These are phyloP conservation scores for Agrypnus murinus DNA, from an alignment of 2,888 invertebrate species.

Conservation along the genomic window DNA sequence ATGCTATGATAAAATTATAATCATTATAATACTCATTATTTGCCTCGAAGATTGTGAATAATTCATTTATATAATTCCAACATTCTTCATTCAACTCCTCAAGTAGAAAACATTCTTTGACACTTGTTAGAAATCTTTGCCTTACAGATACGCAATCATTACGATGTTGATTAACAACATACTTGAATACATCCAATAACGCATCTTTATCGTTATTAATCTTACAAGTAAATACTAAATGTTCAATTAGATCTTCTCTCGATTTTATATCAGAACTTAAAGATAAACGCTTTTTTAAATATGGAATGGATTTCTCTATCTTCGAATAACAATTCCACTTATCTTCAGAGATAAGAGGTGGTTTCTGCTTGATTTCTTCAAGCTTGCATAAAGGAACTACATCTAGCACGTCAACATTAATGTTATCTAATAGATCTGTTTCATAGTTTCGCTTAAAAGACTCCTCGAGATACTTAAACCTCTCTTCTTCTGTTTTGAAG, in stretches of 20 bases:
- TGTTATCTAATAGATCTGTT: conserved; percentile 15
- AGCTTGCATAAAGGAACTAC: conserved; percentile 19
- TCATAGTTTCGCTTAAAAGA: conserved; percentile 22
- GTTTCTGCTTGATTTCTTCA: neutral
- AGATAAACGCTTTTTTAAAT: conserved; percentile 29
- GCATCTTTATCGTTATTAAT: conserved; percentile 30
- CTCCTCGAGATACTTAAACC: conserved; percentile 5
- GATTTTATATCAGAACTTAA: conserved; percentile 29
- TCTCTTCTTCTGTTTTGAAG: neutral
- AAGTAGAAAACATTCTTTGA: conserved; percentile 20
- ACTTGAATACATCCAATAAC: conserved; percentile 34
- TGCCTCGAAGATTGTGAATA: conserved; percentile 27
- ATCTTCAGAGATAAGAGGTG: conserved; percentile 13
- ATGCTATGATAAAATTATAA: conserved; percentile 18
- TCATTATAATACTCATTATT: conserved; percentile 38
- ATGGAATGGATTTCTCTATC: conserved; percentile 29
- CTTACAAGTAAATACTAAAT: conserved; percentile 36
- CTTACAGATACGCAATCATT: conserved; percentile 33
- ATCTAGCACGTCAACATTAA: conserved; percentile 19
- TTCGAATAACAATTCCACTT: conserved; percentile 23
- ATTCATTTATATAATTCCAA: conserved; percentile 40
- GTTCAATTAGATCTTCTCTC: conserved; percentile 20
- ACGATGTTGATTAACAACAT: conserved; percentile 34
- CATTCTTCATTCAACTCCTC: conserved; percentile 22
- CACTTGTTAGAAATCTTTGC: conserved; percentile 6